Evolutionary conservation across 2,113 vertebrate genomes (phyloP).

Genomic region (Phoxinus phoxinus): DNA sequence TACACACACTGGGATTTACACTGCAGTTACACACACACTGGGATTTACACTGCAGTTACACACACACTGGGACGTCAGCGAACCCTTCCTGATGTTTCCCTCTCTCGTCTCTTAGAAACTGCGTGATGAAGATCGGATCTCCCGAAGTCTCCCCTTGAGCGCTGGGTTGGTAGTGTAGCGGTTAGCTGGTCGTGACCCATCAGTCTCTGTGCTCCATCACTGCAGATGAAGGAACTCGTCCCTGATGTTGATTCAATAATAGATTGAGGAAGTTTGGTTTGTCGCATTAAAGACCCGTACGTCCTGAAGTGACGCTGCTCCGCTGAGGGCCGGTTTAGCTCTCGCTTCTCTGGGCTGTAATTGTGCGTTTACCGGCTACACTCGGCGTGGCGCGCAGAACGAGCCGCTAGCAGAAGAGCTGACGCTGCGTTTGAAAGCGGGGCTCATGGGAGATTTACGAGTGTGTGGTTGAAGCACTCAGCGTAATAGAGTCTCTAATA

Average conservation of each 20-base stretch:
- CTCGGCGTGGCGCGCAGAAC: not conserved
- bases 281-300: not conserved
- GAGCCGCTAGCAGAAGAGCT: not conserved
- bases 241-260: not conserved
- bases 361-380: not conserved
- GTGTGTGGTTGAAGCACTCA: slow-evolving; percentile 6
- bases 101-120: not conserved
- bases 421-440: not conserved
- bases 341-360: not conserved
- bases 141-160: not conserved
- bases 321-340: not conserved
- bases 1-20: not conserved
- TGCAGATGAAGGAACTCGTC: not conserved
- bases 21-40: not conserved
- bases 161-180: not conserved
- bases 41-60: not conserved
- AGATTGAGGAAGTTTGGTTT: not conserved
- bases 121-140: not conserved
- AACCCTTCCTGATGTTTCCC: not conserved
- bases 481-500: slow-evolving; percentile 27
- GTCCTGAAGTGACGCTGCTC: not conserved
- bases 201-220: not conserved
- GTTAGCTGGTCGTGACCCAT: too few relatives aligned
- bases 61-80: not conserved
- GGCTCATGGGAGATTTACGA: slow-evolving; percentile 32